Evolutionary conservation across 2,797 vertebrate species (phyloP), one percentile per base, ranked within the genome.

Genomic region (Hippoglossus hippoglossus): DNA sequence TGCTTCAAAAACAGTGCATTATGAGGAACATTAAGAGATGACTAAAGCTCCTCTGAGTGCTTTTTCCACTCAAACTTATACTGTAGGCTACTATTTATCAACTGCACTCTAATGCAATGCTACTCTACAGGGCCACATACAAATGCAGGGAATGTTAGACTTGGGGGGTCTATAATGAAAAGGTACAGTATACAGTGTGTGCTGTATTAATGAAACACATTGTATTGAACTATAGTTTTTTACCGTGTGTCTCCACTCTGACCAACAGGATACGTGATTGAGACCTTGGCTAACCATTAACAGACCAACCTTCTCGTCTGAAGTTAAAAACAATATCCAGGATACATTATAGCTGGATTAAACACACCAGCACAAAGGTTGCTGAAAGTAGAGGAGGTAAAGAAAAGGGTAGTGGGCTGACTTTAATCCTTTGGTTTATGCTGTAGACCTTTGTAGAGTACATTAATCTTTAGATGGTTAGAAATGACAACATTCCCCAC

Each of bases 31-130:
- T 73, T 70, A 63, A 59, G 54, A 54, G 21, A 63, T 51, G 25
- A 47, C 28, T 51, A 46, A 41, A 53, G 44, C 59, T 13, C 61
- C 13, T 72, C 18, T 54, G 49, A 71, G 69, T 69, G 75, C 63
- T 39, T 54, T 58, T 26, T 34, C 39, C 44, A 36, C 22, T 21
- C 59, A 50, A 57, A 53, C 18, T 7, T 53, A 21, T 28, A 52
- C 3, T 25, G 13, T 8, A 31, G 25, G 34, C 9, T 10, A 26
- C 50, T n/a, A 36, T 74, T 64, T 58, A 71, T 75, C 51, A 82
- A 51, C 7, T 67, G 41, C 21, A 16, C 34, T 63, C 13, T 19
- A 28, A 63, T 55, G 24, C 53, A 53, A 22, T 25, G 10, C 12
- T 24, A 31, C 44, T 60, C 26, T 12, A 24, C 18, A 12, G 15